Evolutionary conservation across 2,888 invertebrate species (phyloP), one percentile per base, ranked within the genome.

Genomic region (Macrosoma leucophasiata): DNA sequence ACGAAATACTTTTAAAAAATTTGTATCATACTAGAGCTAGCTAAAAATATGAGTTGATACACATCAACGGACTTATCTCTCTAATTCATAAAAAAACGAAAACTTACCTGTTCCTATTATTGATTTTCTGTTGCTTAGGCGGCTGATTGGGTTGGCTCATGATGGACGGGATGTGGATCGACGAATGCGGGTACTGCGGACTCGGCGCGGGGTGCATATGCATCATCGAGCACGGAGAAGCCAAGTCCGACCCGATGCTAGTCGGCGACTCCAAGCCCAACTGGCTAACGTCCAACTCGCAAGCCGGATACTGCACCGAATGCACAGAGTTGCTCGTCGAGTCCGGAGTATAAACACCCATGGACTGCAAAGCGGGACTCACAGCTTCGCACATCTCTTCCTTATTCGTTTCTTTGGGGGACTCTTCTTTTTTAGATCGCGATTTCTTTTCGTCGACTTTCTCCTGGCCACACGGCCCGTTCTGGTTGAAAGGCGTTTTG

Each of bases 201-300:
- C 73, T 74, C 14, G 78, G 76, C 8, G 72, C 71, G 1, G 81
- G 70, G 50, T 84, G 84, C 84, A 84, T 79, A 46, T 82, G 82
- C 73, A 84, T 68, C 85, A 92, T 89, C n/a, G 91, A 90, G 58
- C 93, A 93, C 37, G 93, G 93, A 0, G 90, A 90, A 5, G 92
- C 91, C 73, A 95, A 87, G 65, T 96, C 95, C 26, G 92, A 93
- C 1, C 94, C 91, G 48, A 96, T 94, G 21, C 94, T 94, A 0
- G 94, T 91, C 0, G 96, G 95, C 0, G 96, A 95, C 64, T 96
- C 96, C 43, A 96, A 76, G 0, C 93, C 94, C 36, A 95, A 70
- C 60, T 94, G 93, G 36, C 90, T 89, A 1, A 94, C 94, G 64
- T 94, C 95, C 39, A 95, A 71, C 50, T 95, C 94, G 53, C 93